These are phyloP conservation scores for Jacana jacana DNA, from an alignment of 2,113 vertebrate genomes.

Conservation along the genomic window DNA sequence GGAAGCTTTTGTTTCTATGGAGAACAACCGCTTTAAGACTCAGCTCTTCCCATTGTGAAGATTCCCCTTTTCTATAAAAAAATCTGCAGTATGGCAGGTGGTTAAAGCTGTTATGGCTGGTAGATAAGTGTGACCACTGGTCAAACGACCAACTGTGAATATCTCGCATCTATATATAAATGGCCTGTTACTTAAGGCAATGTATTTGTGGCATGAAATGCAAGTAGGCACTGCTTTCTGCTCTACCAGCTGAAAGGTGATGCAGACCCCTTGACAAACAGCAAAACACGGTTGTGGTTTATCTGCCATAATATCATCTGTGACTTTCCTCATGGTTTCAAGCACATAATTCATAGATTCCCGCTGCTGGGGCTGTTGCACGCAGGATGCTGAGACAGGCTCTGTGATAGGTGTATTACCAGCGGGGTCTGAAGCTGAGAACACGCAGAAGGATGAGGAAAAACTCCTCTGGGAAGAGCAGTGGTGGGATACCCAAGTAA, in stretches of 20 bases:
- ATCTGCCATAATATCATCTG: not conserved
- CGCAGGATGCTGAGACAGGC: not conserved
- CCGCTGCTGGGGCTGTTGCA: not conserved
- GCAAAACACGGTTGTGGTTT: fast-evolving
- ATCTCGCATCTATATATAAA: not conserved
- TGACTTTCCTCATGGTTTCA: not conserved
- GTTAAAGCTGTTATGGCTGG: not conserved
- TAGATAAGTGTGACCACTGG: not conserved
- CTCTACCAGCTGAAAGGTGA: not conserved
- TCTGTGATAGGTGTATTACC: not conserved
- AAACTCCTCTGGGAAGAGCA: not conserved
- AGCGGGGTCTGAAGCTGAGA: not conserved
- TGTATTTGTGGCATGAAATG: not conserved
- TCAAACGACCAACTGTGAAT: not conserved
- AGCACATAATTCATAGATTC: not conserved
- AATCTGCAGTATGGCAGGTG: not conserved
- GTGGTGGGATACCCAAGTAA: not conserved
- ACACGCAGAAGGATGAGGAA: not conserved
- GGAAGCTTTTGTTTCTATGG: not conserved
- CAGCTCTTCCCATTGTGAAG: not conserved
- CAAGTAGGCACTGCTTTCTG: not conserved
- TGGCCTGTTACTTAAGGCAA: not conserved
- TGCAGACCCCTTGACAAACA: not conserved
- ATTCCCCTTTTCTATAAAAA: not conserved
- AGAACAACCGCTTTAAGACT: not conserved